Evolutionary conservation across 1,140 invertebrate genomes (phyloP).

Genomic region (Doryteuthis pealeii): DNA sequence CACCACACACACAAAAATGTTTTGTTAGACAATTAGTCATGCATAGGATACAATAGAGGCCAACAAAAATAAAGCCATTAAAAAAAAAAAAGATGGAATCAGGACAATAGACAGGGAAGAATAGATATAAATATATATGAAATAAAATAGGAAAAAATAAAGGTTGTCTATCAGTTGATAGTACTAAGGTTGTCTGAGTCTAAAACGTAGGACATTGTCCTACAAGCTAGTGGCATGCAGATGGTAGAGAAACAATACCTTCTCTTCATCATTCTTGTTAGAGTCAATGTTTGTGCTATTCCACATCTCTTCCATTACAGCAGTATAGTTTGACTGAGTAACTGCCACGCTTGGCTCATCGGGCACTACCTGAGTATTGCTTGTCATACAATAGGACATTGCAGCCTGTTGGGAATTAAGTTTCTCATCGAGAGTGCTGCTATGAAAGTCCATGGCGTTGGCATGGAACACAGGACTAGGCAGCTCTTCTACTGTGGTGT

Average conservation of each 20-base stretch:
- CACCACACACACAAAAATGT: too few species aligned
- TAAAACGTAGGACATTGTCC: background rate
- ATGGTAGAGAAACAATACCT: constrained; percentile 2
- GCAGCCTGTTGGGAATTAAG: background rate
- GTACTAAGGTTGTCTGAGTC: background rate
- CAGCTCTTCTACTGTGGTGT: constrained; percentile 8
- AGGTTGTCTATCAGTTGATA: background rate
- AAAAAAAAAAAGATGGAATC: background rate
- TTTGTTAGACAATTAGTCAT: too few species aligned
- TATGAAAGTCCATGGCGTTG: background rate
- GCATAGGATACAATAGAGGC: too few species aligned
- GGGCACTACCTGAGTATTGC: background rate
- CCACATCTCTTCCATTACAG: constrained; percentile 8
- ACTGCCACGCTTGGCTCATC: background rate
- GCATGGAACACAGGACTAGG: background rate
- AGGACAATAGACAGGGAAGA: background rate
- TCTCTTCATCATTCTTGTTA: constrained; percentile 5
- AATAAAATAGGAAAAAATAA: too few species aligned
- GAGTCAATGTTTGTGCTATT: background rate
- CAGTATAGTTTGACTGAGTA: constrained; percentile 4
- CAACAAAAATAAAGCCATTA: too few species aligned
- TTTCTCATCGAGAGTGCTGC: background rate
- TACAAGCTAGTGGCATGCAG: background rate
- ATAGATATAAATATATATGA: too few species aligned
- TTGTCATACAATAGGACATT: background rate